Base-by-base conservation (phyloP, 2,888 invertebrate species). In the Patella pellucida region DNA sequence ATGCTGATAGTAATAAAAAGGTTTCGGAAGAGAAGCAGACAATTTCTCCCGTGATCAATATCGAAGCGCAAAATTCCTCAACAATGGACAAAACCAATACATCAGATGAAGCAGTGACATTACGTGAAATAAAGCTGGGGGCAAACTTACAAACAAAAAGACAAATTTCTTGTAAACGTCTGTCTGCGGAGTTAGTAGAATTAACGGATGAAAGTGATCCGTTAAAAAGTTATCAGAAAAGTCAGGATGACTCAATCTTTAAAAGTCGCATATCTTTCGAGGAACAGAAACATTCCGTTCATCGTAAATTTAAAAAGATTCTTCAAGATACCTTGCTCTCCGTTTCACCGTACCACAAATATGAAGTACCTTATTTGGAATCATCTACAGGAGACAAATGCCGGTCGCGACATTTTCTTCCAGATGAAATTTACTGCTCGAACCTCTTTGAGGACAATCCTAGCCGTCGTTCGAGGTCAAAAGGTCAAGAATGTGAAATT, bases 301-400 rank as follows among this genome's bases (percentile, higher is more conserved):
- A 0, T 93, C 95, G 0, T 77, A 84, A 62, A 68, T 95, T 95
- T 87, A 93, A 95, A 87, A 94, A 95, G 91, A 94, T 94, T 0
- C 91, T 96, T 12, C 94, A 94, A 81, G 95, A 94, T 74, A 94
- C 94, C 0, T 92, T 95, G 71, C 86, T 97, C 3, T 96, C 96
- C 0, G 94, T 96, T 79, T 98, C 98, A 0, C 98, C 98, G 0
- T 96, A 95, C 89, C 92, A 97, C 15, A 94, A 94, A 76, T 95
- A 96, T 86, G 94, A 95, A 0, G 93, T 96, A 75, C 98, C 99
- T 0, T 97, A 95, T 91, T 91, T 97, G 80, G 97, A 97, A 91
- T 95, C 96, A 0, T 96, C 96, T 88, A 92, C 92, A 15, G 97
- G 97, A 0, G 93, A 94, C 68, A 94, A 94, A 83, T 96, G 96